These are phyloP conservation scores for Gallinago stenura DNA, from an alignment of 2,797 vertebrate genomes.

Conservation along the genomic window DNA sequence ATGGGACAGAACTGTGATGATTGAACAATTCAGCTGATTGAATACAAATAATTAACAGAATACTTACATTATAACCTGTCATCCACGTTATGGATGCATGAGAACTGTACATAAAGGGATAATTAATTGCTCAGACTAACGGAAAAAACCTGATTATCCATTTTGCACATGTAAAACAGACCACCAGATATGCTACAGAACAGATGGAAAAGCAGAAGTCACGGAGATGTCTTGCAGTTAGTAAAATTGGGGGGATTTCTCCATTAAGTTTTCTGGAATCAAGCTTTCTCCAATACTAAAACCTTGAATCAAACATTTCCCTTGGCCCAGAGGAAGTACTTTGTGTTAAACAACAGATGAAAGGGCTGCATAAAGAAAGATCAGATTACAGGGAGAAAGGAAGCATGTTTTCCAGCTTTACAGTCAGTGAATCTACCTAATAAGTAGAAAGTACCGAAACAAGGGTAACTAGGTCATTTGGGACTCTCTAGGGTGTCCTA, in stretches of 20 bases:
- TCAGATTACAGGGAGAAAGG: not conserved
- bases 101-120: constrained; percentile 14
- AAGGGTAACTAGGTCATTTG: not conserved
- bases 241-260: not conserved
- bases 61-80: not conserved
- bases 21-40: not conserved
- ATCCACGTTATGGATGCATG: not conserved
- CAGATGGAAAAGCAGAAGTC: not conserved
- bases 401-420: not conserved
- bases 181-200: not conserved
- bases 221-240: not conserved
- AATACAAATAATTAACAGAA: not conserved
- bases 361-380: not conserved
- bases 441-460: not conserved
- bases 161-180: not conserved
- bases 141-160: not conserved
- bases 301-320: not conserved
- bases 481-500: not conserved
- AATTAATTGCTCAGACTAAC: not conserved
- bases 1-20: not conserved
- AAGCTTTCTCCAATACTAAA: not conserved
- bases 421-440: not conserved
- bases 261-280: not conserved
- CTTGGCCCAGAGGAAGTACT: not conserved
- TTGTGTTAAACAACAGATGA: not conserved